Percentiles rank a stretch among this genome's conserved stretches.
Evolutionary conservation across 2,113 vertebrate genomes (phyloP).

Genomic region (Clarias macrocephalus): DNA sequence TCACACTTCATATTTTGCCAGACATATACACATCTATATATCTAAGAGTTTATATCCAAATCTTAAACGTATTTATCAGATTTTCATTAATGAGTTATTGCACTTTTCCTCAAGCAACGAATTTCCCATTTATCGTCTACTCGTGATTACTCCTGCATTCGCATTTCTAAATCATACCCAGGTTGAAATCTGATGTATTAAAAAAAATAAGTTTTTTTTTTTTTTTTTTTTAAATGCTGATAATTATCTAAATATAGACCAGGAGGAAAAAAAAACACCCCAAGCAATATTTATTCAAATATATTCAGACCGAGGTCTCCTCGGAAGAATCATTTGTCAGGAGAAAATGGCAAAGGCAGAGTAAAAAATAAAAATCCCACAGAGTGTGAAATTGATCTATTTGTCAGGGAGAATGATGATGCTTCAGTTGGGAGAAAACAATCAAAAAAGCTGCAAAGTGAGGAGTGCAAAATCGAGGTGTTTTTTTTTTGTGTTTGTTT

Average conservation of each 20-base stretch:
- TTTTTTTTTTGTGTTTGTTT: background rate
- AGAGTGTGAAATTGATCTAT: slow-evolving; percentile 40
- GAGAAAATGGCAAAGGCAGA: slow-evolving; percentile 16
- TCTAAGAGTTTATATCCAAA: too few species aligned
- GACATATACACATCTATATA: too few species aligned
- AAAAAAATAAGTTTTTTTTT: background rate
- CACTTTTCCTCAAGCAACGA: background rate
- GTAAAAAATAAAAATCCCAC: background rate
- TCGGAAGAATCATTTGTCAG: background rate
- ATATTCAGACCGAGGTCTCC: background rate
- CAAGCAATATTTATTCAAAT: slow-evolving; percentile 23
- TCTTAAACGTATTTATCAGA: background rate
- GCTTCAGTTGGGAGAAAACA: background rate
- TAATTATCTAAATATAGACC: background rate
- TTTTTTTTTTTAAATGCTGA: background rate
- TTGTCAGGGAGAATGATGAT: slow-evolving; percentile 12
- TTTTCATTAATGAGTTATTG: background rate
- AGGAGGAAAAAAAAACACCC: background rate
- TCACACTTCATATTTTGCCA: background rate
- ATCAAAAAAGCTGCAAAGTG: slow-evolving; percentile 9
- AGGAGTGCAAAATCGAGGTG: background rate
- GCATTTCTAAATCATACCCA: background rate
- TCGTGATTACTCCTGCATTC: background rate
- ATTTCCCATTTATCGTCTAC: background rate
- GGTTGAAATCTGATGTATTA: background rate